Evolutionary conservation across 2,797 vertebrate genomes (phyloP).

Genomic region (Octomys mimax): DNA sequence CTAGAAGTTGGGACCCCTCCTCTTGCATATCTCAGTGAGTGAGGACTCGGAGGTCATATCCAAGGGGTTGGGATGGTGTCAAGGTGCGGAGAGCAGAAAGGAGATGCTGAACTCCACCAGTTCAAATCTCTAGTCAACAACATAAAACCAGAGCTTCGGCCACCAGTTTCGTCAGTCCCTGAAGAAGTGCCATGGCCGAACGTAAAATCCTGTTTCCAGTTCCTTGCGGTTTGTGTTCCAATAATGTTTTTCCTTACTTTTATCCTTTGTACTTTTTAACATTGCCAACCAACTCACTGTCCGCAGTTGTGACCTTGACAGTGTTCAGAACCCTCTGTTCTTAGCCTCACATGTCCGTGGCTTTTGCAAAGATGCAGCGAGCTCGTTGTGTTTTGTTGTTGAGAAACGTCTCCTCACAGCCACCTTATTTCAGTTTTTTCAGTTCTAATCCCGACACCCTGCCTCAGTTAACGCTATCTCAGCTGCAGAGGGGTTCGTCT

Average conservation of each 20-base stretch:
- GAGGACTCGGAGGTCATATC: not conserved
- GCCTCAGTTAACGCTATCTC: conserved; percentile 71
- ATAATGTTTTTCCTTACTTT: conserved; percentile 66
- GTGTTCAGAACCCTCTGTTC: conserved; percentile 51
- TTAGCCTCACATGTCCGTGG: conserved; percentile 28
- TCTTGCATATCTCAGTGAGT: not conserved
- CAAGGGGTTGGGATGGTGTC: not conserved
- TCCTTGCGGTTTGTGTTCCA: conserved; percentile 46
- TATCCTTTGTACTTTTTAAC: conserved; percentile 45
- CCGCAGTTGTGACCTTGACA: conserved; percentile 64
- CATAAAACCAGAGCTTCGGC: not conserved
- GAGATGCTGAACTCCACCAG: not conserved
- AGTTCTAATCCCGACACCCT: not conserved
- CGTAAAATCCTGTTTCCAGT: not conserved
- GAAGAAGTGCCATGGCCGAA: not conserved
- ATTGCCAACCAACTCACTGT: conserved; percentile 16
- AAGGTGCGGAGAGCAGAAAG: conserved; percentile 26
- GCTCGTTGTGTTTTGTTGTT: conserved; percentile 80
- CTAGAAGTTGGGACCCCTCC: not conserved
- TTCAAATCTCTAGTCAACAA: not conserved
- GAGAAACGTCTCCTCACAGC: conserved; percentile 78
- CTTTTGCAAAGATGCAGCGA: conserved; percentile 53
- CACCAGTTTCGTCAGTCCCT: not conserved
- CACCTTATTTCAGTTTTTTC: conserved; percentile 77
- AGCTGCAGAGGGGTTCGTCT: conserved; percentile 80